A percentile compares a stretch with the other conserved stretches of the same genome.
These are phyloP conservation scores for Vannuccia rotundouncinata DNA, from an alignment of 2,888 invertebrate genomes.

Conservation along the genomic window DNA sequence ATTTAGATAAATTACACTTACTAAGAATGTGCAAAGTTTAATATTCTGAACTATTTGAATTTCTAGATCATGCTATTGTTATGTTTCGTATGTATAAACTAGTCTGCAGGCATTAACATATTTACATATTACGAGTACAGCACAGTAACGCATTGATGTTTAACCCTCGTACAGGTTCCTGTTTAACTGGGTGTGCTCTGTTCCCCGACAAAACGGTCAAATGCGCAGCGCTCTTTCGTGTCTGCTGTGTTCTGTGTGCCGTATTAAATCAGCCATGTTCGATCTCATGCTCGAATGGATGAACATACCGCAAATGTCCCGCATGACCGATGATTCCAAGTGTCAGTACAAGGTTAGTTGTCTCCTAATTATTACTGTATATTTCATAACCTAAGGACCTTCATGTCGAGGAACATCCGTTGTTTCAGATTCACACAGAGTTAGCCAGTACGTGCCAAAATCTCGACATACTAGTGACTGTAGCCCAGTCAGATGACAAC, in stretches of 20 bases:
- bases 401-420: background rate
- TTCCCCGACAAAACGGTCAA: background rate
- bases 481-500: slow-evolving; percentile 64
- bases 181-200: background rate
- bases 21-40: background rate
- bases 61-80: background rate
- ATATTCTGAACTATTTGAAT: background rate
- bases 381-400: background rate
- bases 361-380: background rate
- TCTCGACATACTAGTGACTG: background rate
- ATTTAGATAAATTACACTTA: background rate
- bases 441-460: background rate
- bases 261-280: background rate
- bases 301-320: background rate
- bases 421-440: background rate
- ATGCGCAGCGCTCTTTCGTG: slow-evolving; percentile 21
- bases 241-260: slow-evolving; percentile 10
- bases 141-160: too few species aligned
- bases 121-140: too few species aligned
- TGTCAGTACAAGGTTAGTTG: background rate
- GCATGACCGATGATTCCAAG: background rate
- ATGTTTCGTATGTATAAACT: too few species aligned
- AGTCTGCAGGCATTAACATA: too few species aligned
- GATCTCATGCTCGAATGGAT: slow-evolving; percentile 13
- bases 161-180: too few species aligned